Evolutionary conservation across 2,888 invertebrate genomes (phyloP).

Genomic region (Mycalesis mineus): DNA sequence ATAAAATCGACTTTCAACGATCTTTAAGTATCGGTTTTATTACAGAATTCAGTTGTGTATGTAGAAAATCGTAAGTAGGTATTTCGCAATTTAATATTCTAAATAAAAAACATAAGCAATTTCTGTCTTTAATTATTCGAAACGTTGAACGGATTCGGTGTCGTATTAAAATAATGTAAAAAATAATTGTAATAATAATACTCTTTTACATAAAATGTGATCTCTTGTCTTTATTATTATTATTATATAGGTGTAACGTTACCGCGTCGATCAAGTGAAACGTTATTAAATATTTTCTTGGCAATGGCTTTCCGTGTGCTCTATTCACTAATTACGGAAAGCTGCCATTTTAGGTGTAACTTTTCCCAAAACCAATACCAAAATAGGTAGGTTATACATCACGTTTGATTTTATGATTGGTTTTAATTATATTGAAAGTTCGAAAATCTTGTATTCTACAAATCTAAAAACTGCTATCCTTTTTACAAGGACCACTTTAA

Average conservation of each 20-base stretch:
- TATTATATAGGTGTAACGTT: conserved; percentile 50
- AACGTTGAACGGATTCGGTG: conserved; percentile 25
- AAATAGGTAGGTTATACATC: too few relatives aligned
- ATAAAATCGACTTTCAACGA: background rate
- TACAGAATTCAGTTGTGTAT: conserved; percentile 21
- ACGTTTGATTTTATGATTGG: too few relatives aligned
- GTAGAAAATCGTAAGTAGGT: conserved; percentile 33
- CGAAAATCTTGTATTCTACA: too few relatives aligned
- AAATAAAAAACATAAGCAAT: conserved; percentile 60
- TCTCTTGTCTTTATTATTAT: conserved; percentile 48
- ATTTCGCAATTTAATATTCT: conserved; percentile 54
- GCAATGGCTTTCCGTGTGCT: too few relatives aligned
- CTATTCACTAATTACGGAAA: too few relatives aligned
- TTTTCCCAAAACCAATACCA: too few relatives aligned
- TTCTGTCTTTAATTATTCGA: conserved; percentile 39
- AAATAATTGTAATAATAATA: conserved; percentile 18
- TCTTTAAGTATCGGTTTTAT: background rate
- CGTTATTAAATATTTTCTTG: too few relatives aligned
- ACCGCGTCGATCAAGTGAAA: conserved; percentile 39
- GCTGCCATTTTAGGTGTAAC: too few relatives aligned
- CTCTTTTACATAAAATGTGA: conserved; percentile 59
- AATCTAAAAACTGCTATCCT: too few relatives aligned
- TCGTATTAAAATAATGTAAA: conserved; percentile 29
- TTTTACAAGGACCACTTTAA: too few relatives aligned
- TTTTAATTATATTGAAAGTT: too few relatives aligned